A percentile compares a stretch with the other conserved stretches of the same genome.
Conservation (phyloP, 2,888 invertebrate species). For the Erebia epiphron region DNA sequence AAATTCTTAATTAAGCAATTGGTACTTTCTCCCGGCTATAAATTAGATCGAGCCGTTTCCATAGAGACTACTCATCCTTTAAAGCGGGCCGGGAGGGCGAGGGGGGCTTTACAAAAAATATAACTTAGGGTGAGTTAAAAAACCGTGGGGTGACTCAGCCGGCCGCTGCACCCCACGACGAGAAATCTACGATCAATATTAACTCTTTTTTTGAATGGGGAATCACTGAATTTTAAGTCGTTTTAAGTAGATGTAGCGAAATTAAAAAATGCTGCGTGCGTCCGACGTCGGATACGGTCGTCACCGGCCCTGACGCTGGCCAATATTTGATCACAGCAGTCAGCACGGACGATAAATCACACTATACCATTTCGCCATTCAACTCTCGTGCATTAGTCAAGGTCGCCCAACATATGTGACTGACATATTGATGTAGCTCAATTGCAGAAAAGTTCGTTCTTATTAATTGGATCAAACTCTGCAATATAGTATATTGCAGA, state of each 20-base stretch:
- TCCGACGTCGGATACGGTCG: constrained; percentile 50
- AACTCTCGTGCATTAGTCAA: constrained; percentile 64
- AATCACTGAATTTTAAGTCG: constrained; percentile 80
- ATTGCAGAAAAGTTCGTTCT: background rate
- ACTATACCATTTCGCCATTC: constrained; percentile 48
- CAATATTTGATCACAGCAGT: constrained; percentile 57
- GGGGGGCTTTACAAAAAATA: constrained; percentile 80
- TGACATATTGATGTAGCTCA: constrained; percentile 52
- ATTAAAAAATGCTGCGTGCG: constrained; percentile 39
- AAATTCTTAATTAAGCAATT: constrained; percentile 83
- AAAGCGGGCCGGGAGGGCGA: constrained; percentile 75
- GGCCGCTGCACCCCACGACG: constrained; percentile 83
- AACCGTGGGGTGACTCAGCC: constrained; percentile 84
- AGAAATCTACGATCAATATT: constrained; percentile 84
- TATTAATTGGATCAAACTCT: background rate
- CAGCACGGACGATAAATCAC: constrained; percentile 62
- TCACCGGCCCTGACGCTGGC: constrained; percentile 37
- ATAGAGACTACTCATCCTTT: constrained; percentile 84
- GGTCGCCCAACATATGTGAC: constrained; percentile 66
- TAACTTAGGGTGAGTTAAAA: constrained; percentile 84
- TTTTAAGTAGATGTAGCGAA: constrained; percentile 58
- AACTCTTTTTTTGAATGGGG: constrained; percentile 82
- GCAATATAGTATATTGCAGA: background rate
- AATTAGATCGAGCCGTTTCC: constrained; percentile 83
- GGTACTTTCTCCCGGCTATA: constrained; percentile 82